Evolutionary conservation across 2,797 vertebrate species (phyloP).

Genomic region (Petrocephalus sullivani): DNA sequence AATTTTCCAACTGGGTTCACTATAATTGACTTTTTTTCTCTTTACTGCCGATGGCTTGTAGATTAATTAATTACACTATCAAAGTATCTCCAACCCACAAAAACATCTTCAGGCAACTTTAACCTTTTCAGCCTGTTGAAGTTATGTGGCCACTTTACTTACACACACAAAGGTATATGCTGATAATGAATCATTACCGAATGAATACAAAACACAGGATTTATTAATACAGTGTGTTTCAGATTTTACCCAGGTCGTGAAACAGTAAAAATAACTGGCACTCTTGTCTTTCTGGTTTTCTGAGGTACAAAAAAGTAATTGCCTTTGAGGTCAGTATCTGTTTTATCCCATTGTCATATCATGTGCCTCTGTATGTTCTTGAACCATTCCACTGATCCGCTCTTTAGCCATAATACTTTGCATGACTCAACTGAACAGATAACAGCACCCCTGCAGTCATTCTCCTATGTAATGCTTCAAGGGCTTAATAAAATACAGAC

Average conservation of each 20-base stretch:
- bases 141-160: background rate
- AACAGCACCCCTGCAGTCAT: background rate
- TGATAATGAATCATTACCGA: background rate
- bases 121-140: background rate
- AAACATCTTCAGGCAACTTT: slow-evolving; percentile 8
- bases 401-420: background rate
- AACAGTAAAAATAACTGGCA: background rate
- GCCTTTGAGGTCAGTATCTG: background rate
- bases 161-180: background rate
- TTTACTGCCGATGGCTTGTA: background rate
- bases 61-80: slow-evolving; percentile 15
- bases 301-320: background rate
- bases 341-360: background rate
- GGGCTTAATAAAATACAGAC: too few species aligned
- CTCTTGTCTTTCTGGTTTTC: background rate
- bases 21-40: slow-evolving; percentile 15
- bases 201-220: background rate
- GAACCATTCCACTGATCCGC: background rate
- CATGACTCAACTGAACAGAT: background rate
- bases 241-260: background rate
- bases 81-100: background rate
- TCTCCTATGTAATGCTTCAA: too few species aligned
- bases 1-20: slow-evolving; percentile 21
- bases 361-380: background rate
- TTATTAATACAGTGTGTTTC: background rate